phyloP scores from a whole-genome alignment of 1,140 invertebrate genomes.

The Cryptotermes secundus region DNA sequence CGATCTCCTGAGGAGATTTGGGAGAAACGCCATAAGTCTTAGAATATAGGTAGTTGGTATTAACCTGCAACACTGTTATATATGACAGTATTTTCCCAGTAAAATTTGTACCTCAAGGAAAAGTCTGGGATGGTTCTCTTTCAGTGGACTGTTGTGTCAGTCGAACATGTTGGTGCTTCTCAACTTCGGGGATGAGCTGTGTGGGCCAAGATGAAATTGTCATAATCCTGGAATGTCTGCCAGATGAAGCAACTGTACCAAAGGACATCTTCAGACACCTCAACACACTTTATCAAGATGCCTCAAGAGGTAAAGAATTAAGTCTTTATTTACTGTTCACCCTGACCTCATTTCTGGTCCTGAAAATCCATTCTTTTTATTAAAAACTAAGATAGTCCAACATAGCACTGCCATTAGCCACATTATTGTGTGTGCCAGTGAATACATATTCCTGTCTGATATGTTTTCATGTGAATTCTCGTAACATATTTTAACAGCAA shows the following conservation, averaged over 20 bases:
- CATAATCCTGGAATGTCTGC: slow-evolving; percentile 72
- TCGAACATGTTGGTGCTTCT: slow-evolving; percentile 77
- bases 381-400: too few relatives aligned
- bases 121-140: not conserved
- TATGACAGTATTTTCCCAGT: not conserved
- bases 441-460: too few relatives aligned
- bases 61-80: not conserved
- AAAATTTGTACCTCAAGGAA: not conserved
- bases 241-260: slow-evolving; percentile 67
- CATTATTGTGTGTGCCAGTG: too few relatives aligned
- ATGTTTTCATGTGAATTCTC: too few relatives aligned
- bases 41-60: not conserved
- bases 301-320: slow-evolving; percentile 63
- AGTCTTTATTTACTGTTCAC: too few relatives aligned
- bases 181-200: slow-evolving; percentile 73
- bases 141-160: slow-evolving; percentile 83
- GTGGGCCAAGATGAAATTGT: slow-evolving; percentile 87
- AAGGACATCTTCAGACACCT: slow-evolving; percentile 78
- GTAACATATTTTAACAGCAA: too few relatives aligned
- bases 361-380: too few relatives aligned
- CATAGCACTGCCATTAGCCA: too few relatives aligned
- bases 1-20: too few relatives aligned
- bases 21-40: too few relatives aligned
- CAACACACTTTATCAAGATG: slow-evolving; percentile 74
- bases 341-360: too few relatives aligned